A percentile compares a stretch with the other conserved stretches of the same genome.
Evolutionary conservation across 2,113 vertebrate genomes (phyloP).

Genomic region (Rhinoderma darwinii): DNA sequence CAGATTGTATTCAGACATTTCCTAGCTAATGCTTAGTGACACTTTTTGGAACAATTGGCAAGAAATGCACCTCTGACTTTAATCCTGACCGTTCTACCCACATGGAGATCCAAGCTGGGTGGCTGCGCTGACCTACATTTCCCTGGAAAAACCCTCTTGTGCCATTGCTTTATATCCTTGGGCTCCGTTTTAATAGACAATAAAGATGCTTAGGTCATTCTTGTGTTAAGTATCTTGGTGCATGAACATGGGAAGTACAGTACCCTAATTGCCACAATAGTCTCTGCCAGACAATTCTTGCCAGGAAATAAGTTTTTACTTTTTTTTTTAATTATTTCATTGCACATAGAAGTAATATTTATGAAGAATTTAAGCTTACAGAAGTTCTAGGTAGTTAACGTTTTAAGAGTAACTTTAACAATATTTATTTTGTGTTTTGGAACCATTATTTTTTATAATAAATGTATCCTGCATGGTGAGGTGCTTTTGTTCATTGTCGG

Average conservation of each 20-base stretch:
- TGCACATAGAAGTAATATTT: background rate
- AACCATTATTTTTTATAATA: no score
- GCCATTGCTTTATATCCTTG: slow-evolving; percentile 9
- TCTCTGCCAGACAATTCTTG: background rate
- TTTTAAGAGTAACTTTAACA: no score
- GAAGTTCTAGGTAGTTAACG: no score
- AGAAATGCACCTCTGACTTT: slow-evolving; percentile 17
- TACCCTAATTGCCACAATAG: slow-evolving; percentile 16
- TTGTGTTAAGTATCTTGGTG: slow-evolving; percentile 36
- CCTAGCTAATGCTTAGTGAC: slow-evolving; percentile 21
- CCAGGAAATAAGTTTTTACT: background rate
- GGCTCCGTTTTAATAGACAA: slow-evolving; percentile 34
- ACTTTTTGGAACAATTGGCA: slow-evolving; percentile 22
- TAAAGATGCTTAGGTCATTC: slow-evolving; percentile 47
- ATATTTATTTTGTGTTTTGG: no score
- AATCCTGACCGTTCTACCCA: slow-evolving; percentile 26
- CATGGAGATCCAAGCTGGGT: slow-evolving; percentile 39
- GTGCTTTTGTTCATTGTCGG: no score
- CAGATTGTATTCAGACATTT: background rate
- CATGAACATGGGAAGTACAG: slow-evolving; percentile 33
- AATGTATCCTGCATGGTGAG: no score
- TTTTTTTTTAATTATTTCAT: background rate
- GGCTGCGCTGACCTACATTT: slow-evolving; percentile 53
- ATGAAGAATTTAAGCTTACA: background rate
- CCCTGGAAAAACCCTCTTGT: slow-evolving; percentile 16